Base-by-base conservation (phyloP, 2,888 invertebrate genomes). In the Metacarcinus magister region DNA sequence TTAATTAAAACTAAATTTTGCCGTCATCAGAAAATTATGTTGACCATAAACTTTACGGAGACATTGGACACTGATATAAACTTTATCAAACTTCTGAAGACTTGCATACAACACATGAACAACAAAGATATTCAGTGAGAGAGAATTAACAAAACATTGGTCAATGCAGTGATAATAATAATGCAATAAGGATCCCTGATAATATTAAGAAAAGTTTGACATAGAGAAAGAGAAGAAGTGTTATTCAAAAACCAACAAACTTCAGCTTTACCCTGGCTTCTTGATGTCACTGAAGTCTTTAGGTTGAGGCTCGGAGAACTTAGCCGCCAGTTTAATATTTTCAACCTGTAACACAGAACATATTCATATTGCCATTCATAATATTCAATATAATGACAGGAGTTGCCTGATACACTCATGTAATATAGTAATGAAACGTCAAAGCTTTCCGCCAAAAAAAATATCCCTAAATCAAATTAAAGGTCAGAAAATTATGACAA, bases 351-450 rank as follows among this genome's bases (percentile, higher is more conserved):
- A 96, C 32, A 7, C n/a, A 44, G 23, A 44, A 95, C 28, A 92
- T 0, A 46, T 4, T n/a, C 43, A 60, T 44, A 91, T 28, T 90
- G 2, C 23, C 13, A 32, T n/a, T 39, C 32, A 13, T n/a, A 87
- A 87, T 87, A 87, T 39, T 8, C 10, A 39, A 39, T 3, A 39
- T 87, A 16, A 32, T 87, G 32, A 39, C 39, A 39, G 8, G 99
- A n/a, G 99, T 98, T 97, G 99, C 99, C 28, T 99, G 13, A 39
- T 16, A 44, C 5, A 90, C 5, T 67, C 2, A 67, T 67, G n/a
- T 67, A 67, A 67, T 19, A 5, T 67, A 67, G 23, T 67, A 16
- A 54, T 67, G n/a, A 67, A 67, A 67, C 5, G 13, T 67, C 13
- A 23, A 4, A 5, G 23, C n/a, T 0, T 23, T 67, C 23, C 0